A percentile compares a stretch with the other conserved stretches of the same genome.
These are phyloP conservation scores for Archivesica marissinica DNA, from an alignment of 1,140 invertebrate species.

Conservation along the genomic window DNA sequence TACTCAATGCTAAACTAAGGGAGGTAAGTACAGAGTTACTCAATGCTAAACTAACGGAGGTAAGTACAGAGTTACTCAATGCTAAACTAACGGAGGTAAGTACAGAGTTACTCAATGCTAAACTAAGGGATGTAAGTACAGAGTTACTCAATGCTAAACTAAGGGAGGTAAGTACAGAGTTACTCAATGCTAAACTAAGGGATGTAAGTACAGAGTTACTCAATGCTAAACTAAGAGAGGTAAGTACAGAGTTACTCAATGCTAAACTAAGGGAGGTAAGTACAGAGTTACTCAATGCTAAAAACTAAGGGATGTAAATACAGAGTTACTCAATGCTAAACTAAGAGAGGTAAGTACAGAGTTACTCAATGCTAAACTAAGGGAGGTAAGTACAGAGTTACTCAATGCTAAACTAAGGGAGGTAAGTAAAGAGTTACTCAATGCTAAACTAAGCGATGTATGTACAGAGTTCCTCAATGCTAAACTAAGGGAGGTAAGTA, in stretches of 20 bases:
- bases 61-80: slow-evolving; percentile 80
- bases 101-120: slow-evolving; percentile 79
- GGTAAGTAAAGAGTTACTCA: slow-evolving; percentile 80
- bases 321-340: slow-evolving; percentile 79
- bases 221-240: slow-evolving; percentile 79
- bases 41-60: slow-evolving; percentile 79
- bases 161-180: slow-evolving; percentile 80
- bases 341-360: slow-evolving; percentile 81
- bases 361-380: slow-evolving; percentile 77
- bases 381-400: slow-evolving; percentile 80
- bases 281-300: slow-evolving; percentile 79
- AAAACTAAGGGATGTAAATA: slow-evolving; percentile 80
- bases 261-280: slow-evolving; percentile 79
- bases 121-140: slow-evolving; percentile 80
- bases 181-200: slow-evolving; percentile 77
- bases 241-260: slow-evolving; percentile 80
- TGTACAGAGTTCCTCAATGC: slow-evolving; percentile 79
- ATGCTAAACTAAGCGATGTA: slow-evolving; percentile 80
- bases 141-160: slow-evolving; percentile 79
- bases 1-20: slow-evolving; percentile 77
- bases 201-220: slow-evolving; percentile 81
- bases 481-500: slow-evolving; percentile 79
- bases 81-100: slow-evolving; percentile 79
- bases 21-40: slow-evolving; percentile 81
- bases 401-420: slow-evolving; percentile 79